phyloP scores from a whole-genome alignment of 2,113 vertebrate genomes.

The Gallinago jamesoni region DNA sequence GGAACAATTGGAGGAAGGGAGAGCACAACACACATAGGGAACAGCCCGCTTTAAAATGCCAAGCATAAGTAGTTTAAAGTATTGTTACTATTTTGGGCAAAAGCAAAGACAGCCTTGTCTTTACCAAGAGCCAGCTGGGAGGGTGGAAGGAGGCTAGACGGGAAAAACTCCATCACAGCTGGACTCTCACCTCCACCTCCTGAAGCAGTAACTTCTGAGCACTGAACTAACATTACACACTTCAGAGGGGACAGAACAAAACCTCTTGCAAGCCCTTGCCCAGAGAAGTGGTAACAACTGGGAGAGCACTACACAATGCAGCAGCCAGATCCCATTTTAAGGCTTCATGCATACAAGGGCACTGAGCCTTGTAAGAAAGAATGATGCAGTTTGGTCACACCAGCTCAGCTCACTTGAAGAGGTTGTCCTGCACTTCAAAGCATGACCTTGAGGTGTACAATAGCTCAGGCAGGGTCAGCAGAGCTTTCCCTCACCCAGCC shows the following conservation, averaged over 20 bases:
- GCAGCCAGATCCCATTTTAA: neutral
- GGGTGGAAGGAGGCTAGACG: neutral
- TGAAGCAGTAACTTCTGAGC: neutral
- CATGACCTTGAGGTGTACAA: neutral
- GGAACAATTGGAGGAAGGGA: conserved; percentile 52
- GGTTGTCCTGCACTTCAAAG: neutral
- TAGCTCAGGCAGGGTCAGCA: neutral
- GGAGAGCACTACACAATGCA: neutral
- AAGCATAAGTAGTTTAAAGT: neutral
- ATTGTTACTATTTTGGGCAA: conserved; percentile 44
- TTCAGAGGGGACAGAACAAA: neutral
- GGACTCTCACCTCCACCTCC: neutral
- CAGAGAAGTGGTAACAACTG: neutral
- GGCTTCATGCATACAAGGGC: neutral
- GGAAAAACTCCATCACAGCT: neutral
- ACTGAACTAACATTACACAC: neutral
- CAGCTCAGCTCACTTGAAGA: neutral
- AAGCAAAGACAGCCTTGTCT: neutral
- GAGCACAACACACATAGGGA: neutral
- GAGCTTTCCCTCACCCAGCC: neutral
- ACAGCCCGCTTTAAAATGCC: neutral
- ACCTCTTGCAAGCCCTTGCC: neutral
- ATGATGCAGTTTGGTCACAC: neutral
- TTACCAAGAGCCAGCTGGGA: neutral
- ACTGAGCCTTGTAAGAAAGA: rapidly evolving